These are phyloP conservation scores for Neofelis nebulosa DNA, from an alignment of 2,113 vertebrate species.

Conservation along the genomic window DNA sequence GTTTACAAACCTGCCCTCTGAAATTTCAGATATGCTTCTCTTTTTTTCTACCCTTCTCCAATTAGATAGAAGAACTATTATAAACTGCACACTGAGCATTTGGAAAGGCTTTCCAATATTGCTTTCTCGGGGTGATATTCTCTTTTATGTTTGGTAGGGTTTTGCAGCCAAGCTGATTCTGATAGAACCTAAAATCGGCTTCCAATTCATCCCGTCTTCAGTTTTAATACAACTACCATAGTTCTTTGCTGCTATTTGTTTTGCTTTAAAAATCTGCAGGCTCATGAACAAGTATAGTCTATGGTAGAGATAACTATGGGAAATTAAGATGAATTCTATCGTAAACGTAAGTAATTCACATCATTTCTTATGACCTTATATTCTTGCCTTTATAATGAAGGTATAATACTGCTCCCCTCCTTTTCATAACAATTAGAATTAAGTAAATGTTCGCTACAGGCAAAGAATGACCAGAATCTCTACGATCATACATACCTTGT, in stretches of 20 bases:
- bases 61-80: neutral
- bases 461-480: neutral
- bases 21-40: constrained; percentile 52
- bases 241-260: neutral
- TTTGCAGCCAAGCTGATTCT: neutral
- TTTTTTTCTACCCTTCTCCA: neutral
- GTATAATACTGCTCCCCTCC: no score
- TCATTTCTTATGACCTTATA: neutral
- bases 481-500: neutral
- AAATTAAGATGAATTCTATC: neutral
- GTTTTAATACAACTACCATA: neutral
- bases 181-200: neutral
- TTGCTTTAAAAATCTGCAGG: neutral
- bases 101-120: neutral
- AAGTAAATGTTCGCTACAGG: neutral
- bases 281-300: neutral
- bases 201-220: neutral
- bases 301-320: neutral
- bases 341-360: neutral
- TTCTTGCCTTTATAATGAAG: neutral
- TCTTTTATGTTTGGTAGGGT: neutral
- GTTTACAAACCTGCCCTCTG: constrained; percentile 39
- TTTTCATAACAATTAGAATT: neutral
- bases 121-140: neutral
- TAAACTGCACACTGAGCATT: neutral